Conservation (phyloP, 2,888 invertebrate species). For the Melieria omissa region DNA sequence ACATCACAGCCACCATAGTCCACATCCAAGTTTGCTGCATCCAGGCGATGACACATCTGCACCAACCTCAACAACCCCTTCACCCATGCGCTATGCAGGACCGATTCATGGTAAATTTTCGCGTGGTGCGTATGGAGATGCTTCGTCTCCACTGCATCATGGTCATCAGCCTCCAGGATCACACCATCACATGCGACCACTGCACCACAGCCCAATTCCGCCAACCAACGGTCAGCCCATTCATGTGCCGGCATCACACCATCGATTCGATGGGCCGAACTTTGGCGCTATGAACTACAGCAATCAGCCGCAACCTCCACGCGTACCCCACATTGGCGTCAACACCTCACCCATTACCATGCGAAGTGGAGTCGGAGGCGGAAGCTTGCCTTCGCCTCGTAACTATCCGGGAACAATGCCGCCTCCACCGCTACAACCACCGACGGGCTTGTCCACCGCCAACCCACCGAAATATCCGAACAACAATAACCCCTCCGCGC, state of each 20-base stretch:
- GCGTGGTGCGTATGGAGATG: slow-evolving; percentile 26
- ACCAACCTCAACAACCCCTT: slow-evolving; percentile 48
- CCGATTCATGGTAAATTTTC: slow-evolving; percentile 24
- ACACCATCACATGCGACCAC: slow-evolving; percentile 31
- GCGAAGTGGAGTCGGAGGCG: slow-evolving; percentile 37
- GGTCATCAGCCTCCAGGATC: slow-evolving; percentile 8
- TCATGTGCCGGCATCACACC: slow-evolving; percentile 42
- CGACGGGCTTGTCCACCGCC: slow-evolving; percentile 43
- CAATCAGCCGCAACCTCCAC: slow-evolving; percentile 11
- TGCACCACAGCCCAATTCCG: slow-evolving; percentile 50
- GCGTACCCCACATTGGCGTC: slow-evolving; percentile 18
- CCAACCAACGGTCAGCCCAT: slow-evolving; percentile 35
- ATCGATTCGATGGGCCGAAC: slow-evolving; percentile 36
- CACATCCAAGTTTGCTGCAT: slow-evolving; percentile 32
- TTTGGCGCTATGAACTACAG: slow-evolving; percentile 39
- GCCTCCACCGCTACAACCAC: slow-evolving; percentile 39
- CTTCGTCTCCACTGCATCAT: slow-evolving; percentile 21
- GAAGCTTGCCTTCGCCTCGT: slow-evolving; percentile 34
- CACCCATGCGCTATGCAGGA: slow-evolving; percentile 48
- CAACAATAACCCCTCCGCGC: slow-evolving; percentile 36
- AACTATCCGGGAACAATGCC: slow-evolving; percentile 38
- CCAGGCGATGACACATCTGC: slow-evolving; percentile 36
- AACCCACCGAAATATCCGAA: slow-evolving; percentile 56
- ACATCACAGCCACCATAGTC: slow-evolving; percentile 26
- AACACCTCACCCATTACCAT: slow-evolving; percentile 39